These are phyloP conservation scores for Caenorhabditis latens DNA, from an alignment of 1,140 invertebrate genomes.

Conservation along the genomic window DNA sequence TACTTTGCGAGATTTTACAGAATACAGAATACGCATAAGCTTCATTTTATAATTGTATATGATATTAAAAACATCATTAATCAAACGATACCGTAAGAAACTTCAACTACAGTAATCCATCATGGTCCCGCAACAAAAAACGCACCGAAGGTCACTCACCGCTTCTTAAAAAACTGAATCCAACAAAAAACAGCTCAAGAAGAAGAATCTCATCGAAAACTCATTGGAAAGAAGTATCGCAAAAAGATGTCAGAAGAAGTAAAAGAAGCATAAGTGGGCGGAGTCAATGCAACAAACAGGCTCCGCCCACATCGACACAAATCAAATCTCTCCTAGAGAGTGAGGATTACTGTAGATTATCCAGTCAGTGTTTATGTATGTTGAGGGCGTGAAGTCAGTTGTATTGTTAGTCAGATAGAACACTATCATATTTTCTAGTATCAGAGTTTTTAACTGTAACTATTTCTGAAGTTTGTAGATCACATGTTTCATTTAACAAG, in stretches of 20 bases:
- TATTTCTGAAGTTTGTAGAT: not conserved
- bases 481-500: no score
- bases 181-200: not conserved
- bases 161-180: not conserved
- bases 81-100: no score
- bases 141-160: not conserved
- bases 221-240: not conserved
- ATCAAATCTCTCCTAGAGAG: not conserved
- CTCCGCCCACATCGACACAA: not conserved
- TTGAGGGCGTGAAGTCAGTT: not conserved
- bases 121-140: no score
- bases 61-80: no score
- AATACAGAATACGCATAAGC: no score
- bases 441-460: no score
- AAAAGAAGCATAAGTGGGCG: conserved; percentile 47
- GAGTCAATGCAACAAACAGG: not conserved
- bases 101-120: no score
- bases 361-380: not conserved
- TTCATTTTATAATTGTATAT: no score
- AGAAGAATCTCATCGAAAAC: not conserved
- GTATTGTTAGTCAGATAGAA: not conserved
- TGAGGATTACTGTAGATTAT: conserved; percentile 35
- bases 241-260: conserved; percentile 25
- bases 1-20: no score
- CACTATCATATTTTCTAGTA: no score